Evolutionary conservation across 2,888 invertebrate species (phyloP), one percentile per base, ranked within the genome.

Genomic region (Eucriotettix oculatus): DNA sequence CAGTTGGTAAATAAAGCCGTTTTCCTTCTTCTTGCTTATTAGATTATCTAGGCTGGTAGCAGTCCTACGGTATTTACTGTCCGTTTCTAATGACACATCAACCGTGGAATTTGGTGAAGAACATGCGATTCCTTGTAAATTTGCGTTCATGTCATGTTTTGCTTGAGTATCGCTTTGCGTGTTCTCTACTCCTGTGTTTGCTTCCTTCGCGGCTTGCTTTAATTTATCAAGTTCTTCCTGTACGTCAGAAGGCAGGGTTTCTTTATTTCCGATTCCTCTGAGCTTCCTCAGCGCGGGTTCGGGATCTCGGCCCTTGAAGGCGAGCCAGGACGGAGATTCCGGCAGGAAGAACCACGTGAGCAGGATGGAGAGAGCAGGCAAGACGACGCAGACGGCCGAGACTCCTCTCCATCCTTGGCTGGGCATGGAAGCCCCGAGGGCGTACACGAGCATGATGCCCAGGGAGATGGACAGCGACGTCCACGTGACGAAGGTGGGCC

Each of bases 261-360:
- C 29, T 29, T 29, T 29, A 29, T 29, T 5, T 12, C 48, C 48
- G n/a, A n/a, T 14, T n/a, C 48, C 48, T n/a, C 60, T 17, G 5
- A 57, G 54, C 43, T 54, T 48, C 16, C 16, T 41, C 12, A 75
- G 40, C 11, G 68, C 60, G 0, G 80, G 80, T 66, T 79, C 78
- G 3, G 74, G 72, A 16, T 72, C 65, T 12, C 76, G 72, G 58
- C 76, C 75, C 60, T 72, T 74, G 43, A 74, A 71, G 1, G 76
- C 69, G 16, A 79, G 67, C 80, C 80, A 81, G 5, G 75, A 66
- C 0, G 80, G 80, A 12, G 79, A 78, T 69, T 81, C 81, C 0
- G 79, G 77, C 42, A 80, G 68, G 42, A 75, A 42, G 0, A 79
- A 66, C 56, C 80, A 71, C 0, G 77, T 75, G 0, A 73, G 42